phyloP scores from a whole-genome alignment of 2,113 vertebrate species.

The Callaeas wilsoni region DNA sequence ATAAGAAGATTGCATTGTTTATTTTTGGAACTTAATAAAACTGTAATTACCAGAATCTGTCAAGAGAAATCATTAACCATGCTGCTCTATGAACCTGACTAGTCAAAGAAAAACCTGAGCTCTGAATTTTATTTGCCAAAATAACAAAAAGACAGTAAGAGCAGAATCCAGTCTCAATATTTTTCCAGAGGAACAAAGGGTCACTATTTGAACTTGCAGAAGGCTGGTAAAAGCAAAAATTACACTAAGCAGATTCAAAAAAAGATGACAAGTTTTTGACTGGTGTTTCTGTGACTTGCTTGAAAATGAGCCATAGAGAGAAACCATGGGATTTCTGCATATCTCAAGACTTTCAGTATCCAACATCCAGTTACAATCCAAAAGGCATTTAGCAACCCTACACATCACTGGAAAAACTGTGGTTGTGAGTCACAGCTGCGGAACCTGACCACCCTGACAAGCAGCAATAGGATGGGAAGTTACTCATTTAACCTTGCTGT shows the following conservation, averaged over 20 bases:
- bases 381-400: background rate
- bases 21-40: constrained; percentile 16
- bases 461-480: background rate
- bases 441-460: background rate
- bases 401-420: background rate
- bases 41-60: background rate
- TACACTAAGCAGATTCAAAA: background rate
- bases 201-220: background rate
- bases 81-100: background rate
- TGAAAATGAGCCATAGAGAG: background rate
- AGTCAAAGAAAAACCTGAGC: background rate
- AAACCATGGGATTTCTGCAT: background rate
- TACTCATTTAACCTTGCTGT: background rate
- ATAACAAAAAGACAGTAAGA: background rate
- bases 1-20: background rate
- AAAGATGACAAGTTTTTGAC: background rate
- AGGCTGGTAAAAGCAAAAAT: background rate
- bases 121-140: constrained; percentile 11
- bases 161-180: background rate
- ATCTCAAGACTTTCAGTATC: background rate
- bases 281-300: background rate
- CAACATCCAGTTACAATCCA: background rate
- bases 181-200: background rate
- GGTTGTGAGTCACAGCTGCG: background rate
- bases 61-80: background rate